Percentiles rank a stretch among this genome's conserved stretches.
These are phyloP conservation scores for Kryptolebias ocellatus DNA, from an alignment of 2,797 vertebrate genomes.

Conservation along the genomic window DNA sequence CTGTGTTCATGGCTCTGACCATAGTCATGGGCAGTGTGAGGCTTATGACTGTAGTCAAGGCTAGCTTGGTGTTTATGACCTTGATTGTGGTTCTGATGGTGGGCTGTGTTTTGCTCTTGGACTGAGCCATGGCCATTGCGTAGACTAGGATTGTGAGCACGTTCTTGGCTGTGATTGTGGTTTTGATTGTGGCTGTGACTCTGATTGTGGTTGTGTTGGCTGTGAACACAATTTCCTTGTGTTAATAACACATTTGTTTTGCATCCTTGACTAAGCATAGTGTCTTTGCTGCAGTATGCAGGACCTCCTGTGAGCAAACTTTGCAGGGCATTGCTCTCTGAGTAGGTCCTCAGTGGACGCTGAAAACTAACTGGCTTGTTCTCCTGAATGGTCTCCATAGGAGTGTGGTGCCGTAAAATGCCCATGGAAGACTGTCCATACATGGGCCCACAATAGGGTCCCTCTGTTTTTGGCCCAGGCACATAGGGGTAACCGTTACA, in stretches of 20 bases:
- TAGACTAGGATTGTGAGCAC: conserved; percentile 66
- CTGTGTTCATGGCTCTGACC: conserved; percentile 67
- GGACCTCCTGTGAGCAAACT: conserved; percentile 91
- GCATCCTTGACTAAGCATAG: conserved; percentile 89
- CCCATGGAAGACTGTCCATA: conserved; percentile 90
- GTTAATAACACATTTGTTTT: conserved; percentile 90
- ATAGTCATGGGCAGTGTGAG: conserved; percentile 78
- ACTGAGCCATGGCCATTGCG: conserved; percentile 82
- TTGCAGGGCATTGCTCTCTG: conserved; percentile 94
- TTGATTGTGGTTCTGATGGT: conserved; percentile 73
- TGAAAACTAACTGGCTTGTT: conserved; percentile 95
- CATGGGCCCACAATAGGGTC: conserved; percentile 88
- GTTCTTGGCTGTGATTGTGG: conserved; percentile 74
- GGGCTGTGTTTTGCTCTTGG: conserved; percentile 78
- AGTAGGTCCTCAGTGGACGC: conserved; percentile 88
- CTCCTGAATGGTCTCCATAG: conserved; percentile 99
- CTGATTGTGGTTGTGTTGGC: conserved; percentile 76
- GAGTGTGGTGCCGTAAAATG: conserved; percentile 90
- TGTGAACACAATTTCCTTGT: conserved; percentile 80
- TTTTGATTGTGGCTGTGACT: conserved; percentile 69
- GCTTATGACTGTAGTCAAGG: conserved; percentile 75
- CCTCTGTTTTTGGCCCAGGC: conserved; percentile 81
- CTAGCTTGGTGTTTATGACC: conserved; percentile 74
- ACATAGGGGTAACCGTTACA: conserved; percentile 86
- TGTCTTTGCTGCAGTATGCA: conserved; percentile 89